These are phyloP conservation scores for Hirtodrosophila alboralis DNA, from an alignment of 2,888 invertebrate genomes.

Conservation along the genomic window DNA sequence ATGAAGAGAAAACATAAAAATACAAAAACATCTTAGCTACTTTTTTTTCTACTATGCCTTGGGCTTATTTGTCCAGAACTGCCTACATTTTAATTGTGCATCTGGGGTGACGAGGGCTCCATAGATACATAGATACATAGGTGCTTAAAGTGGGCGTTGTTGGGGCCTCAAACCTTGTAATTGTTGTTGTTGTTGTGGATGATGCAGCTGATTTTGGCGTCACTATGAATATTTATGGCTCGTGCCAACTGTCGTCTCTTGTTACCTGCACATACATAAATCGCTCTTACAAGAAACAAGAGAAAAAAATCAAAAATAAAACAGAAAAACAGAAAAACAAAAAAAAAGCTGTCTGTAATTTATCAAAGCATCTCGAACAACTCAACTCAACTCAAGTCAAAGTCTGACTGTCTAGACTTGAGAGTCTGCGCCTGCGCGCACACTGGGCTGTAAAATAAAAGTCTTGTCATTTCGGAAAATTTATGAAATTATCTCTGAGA, in stretches of 20 bases:
- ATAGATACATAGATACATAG: conserved; percentile 34
- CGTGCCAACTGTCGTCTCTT: conserved; percentile 73
- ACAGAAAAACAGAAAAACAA: conserved; percentile 15
- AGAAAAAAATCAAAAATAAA: conserved; percentile 19
- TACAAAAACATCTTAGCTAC: conserved; percentile 27
- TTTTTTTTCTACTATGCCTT: conserved; percentile 30
- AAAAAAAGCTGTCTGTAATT: conserved; percentile 56
- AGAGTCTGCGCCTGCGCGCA: conserved; percentile 12
- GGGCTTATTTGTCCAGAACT: conserved; percentile 61
- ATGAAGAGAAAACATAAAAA: conserved; percentile 57
- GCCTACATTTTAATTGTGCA: conserved; percentile 61
- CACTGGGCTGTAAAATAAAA: conserved; percentile 24
- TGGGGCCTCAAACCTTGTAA: conserved; percentile 57
- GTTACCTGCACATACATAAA: conserved; percentile 57
- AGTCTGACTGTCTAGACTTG: conserved; percentile 32
- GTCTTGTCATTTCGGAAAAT: conserved; percentile 50
- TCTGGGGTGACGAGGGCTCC: conserved; percentile 38
- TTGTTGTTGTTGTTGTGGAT: conserved; percentile 65
- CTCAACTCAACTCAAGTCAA: conserved; percentile 42
- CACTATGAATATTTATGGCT: conserved; percentile 69
- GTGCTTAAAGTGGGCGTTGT: conserved; percentile 74
- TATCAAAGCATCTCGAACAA: conserved; percentile 68
- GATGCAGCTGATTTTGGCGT: conserved; percentile 69
- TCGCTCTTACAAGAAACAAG: conserved; percentile 32
- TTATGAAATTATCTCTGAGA: conserved; percentile 56